Conservation (phyloP, 2,113 vertebrate genomes). For the Nansenia antarctica region DNA sequence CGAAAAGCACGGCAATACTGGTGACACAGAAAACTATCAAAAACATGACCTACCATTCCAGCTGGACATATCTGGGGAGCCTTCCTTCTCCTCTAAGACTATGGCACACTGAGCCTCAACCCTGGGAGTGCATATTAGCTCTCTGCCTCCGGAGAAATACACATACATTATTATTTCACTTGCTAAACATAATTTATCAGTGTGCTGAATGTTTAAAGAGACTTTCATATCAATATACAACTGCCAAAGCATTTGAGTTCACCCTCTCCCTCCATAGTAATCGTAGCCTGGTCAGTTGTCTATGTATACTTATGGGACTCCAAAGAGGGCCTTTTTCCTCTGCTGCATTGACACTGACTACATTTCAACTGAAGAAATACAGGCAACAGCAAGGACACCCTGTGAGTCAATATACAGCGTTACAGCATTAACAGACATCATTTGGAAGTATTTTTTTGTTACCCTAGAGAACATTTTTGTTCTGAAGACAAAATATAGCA, state of each 20-base stretch:
- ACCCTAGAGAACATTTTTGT: too few species aligned
- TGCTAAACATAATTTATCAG: slow-evolving; percentile 71
- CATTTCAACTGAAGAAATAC: too few species aligned
- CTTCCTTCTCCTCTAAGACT: not conserved
- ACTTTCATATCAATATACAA: slow-evolving; percentile 72
- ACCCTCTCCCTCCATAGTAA: slow-evolving; percentile 60
- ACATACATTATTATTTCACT: slow-evolving; percentile 57
- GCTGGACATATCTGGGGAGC: not conserved
- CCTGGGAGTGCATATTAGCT: slow-evolving; percentile 2
- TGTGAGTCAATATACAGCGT: not conserved
- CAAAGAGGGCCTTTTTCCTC: too few species aligned
- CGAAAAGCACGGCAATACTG: not conserved
- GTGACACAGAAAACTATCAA: not conserved
- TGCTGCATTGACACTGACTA: not conserved
- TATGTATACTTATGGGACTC: not conserved
- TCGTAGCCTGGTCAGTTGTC: slow-evolving; percentile 18
- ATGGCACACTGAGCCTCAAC: not conserved
- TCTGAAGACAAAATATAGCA: too few species aligned
- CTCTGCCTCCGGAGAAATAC: slow-evolving; percentile 34
- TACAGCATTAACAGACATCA: not conserved
- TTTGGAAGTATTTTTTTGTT: too few species aligned
- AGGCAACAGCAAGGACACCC: not conserved
- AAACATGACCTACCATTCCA: slow-evolving; percentile 1
- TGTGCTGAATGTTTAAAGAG: slow-evolving; percentile 73
- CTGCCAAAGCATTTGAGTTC: not conserved